A percentile compares a stretch with the other conserved stretches of the same genome.
Conservation (phyloP, 2,797 vertebrate species). For the Simalia tracyae region DNA sequence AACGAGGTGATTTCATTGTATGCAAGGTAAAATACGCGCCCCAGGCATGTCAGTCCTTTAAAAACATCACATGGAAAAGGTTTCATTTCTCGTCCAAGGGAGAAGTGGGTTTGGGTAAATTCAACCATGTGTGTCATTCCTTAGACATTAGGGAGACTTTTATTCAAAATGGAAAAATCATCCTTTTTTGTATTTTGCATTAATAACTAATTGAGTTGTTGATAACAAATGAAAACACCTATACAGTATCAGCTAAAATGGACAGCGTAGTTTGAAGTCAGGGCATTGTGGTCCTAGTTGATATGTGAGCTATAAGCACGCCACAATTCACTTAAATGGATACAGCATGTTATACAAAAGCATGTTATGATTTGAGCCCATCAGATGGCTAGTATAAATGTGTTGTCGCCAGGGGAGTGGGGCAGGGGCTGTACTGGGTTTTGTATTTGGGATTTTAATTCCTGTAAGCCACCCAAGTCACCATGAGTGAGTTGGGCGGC, state of each 20-base stretch:
- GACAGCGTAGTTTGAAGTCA: background rate
- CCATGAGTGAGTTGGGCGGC: too few species aligned
- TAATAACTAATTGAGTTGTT: background rate
- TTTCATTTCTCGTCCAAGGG: background rate
- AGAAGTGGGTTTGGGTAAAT: background rate
- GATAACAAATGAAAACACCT: background rate
- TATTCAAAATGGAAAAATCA: background rate
- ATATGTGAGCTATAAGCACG: background rate
- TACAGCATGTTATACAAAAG: background rate
- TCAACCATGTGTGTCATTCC: background rate
- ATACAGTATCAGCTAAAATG: background rate
- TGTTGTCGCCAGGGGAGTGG: too few species aligned
- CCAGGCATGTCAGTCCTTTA: background rate
- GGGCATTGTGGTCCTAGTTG: background rate
- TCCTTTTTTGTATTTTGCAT: background rate
- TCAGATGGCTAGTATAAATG: too few species aligned
- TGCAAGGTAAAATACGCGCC: conserved; percentile 80
- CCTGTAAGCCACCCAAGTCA: too few species aligned
- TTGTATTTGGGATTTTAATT: too few species aligned
- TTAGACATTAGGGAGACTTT: background rate
- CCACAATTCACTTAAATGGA: background rate
- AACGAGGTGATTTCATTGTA: conserved; percentile 87
- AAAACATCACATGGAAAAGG: background rate
- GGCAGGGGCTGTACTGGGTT: too few species aligned
- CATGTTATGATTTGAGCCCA: too few species aligned